Base-by-base conservation (phyloP, 2,113 vertebrate species). In the Brevimyrus niger region DNA sequence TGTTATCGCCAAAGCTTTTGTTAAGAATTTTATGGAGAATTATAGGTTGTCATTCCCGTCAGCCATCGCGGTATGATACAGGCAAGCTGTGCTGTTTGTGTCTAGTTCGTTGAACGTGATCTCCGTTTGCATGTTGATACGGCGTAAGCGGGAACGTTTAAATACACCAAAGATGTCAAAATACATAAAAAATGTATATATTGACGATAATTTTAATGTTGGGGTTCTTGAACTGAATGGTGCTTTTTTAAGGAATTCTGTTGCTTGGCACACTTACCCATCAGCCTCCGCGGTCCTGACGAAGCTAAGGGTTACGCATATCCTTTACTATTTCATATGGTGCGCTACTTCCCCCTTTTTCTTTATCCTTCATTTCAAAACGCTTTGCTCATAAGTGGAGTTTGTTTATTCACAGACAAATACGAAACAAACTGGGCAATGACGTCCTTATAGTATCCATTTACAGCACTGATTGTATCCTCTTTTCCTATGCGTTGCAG, bases 151-250 rank as follows among this genome's bases (percentile, higher is more conserved):
- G 51, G 31, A 44, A 42, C 51, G 9, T 83, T 51, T 42, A 84
- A 55, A 23, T 58, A 85, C 48, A 89, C 38, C n/a, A 83, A 83
- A 17, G 50, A 21, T 23, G 83, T 27, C 23, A 86, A 48, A 46
- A 46, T 27, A 53, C 48, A 31, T 10, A 7, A 50, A 83, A 61
- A 3, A 82, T 88, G 69, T 19, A 89, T 58, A 83, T 61, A 21
- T 17, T 46, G 80, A 21, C 50, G 10, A 35, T 47, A 51, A 88
- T 31, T 80, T 47, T 85, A 65, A 46, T 65, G n/a, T n/a, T 88
- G 92, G 92, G 93, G 92, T 94, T 92, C 93, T 94, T 92, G 90
- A 80, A 58, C 50, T 82, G 17, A 53, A 88, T 46, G 50, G 69
- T 88, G 38, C 61, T 82, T 46, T 80, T 84, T 84, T 44, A 80